Evolutionary conservation across 2,797 vertebrate genomes (phyloP), one percentile per base, ranked within the genome.

Genomic region (Microtus obscurus): DNA sequence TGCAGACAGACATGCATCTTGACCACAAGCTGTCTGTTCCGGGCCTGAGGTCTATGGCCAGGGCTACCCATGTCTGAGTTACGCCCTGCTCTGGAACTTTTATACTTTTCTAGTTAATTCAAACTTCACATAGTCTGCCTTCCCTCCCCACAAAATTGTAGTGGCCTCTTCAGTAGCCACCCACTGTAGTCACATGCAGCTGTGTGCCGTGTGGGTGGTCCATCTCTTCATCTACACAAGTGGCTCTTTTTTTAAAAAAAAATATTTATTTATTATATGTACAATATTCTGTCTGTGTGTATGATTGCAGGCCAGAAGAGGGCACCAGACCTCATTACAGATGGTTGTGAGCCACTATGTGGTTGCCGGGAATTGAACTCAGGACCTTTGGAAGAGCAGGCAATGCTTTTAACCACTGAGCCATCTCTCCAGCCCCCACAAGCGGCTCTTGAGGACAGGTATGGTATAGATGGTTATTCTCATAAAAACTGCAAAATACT

Each of bases 401-500:
- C 48, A 48, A 48, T 48, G 48, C 48, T 12, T 11, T 48, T 48
- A 48, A 48, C 48, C 48, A 12, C 48, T 48, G 48, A 48, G 48
- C 48, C 48, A 48, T 48, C 48, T 48, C 48, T 48, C 48, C 48
- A 48, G 48, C 48, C 48, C 48, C 48, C 12, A 0, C 14, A 25
- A 25, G 63, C 3, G 25, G 40, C 31, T 51, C 43, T 25, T 69
- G 45, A 69, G 34, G 7, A 65, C 34, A 56, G 48, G 31, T 40
- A 53, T 6, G 48, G 31, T 11, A 19, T 17, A 71, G 85, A 37
- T 86, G 48, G 21, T 27, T 94, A 61, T 87, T 92, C 87, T 94
- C 90, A n/a, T 81, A 73, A 88, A 92, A 89, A 48, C 53, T 48
- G 4, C 51, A 61, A 92, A 81, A 87, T 86, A 74, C 67, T 59